Evolutionary conservation across 2,888 invertebrate species (phyloP).

Genomic region (Malthinus seriepunctatus): DNA sequence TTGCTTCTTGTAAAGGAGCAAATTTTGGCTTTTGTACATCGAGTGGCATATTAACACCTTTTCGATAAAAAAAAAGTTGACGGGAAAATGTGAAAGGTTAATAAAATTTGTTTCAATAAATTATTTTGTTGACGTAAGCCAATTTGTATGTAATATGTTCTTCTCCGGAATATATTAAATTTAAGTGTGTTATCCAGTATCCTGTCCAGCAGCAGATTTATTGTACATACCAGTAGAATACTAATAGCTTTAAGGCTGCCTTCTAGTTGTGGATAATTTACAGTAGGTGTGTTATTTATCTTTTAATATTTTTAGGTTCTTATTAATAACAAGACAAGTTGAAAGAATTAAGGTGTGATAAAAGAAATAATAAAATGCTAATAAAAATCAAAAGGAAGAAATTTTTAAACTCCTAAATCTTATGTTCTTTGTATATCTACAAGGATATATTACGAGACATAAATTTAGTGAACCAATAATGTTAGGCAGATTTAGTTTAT

Average conservation of each 20-base stretch:
- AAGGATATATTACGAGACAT: conserved; percentile 23
- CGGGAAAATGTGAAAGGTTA: conserved; percentile 6
- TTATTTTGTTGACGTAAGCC: conserved; percentile 29
- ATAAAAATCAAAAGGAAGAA: neutral
- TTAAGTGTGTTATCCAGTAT: conserved; percentile 37
- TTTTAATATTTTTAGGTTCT: conserved; percentile 13
- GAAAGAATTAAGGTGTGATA: neutral
- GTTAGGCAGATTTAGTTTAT: conserved; percentile 27
- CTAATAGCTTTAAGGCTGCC: conserved; percentile 27
- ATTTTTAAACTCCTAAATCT: neutral
- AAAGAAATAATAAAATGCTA: neutral
- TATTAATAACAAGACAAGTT: conserved; percentile 3
- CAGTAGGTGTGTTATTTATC: conserved; percentile 11
- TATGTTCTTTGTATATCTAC: conserved; percentile 17
- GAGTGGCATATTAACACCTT: conserved; percentile 15
- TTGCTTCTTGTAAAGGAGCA: conserved; percentile 5
- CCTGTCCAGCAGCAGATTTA: conserved; percentile 36
- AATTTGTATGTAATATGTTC: conserved; percentile 39
- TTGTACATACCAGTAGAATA: conserved; percentile 31
- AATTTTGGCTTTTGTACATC: conserved; percentile 1
- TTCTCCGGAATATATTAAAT: conserved; percentile 35
- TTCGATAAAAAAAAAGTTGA: neutral
- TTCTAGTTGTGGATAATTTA: conserved; percentile 19
- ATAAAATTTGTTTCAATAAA: conserved; percentile 19
- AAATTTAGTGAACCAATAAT: conserved; percentile 27